Evolutionary conservation across 53 echinoderm and acorn worm genomes (phyloP).

Genomic region (Temnopleurus reevesii): DNA sequence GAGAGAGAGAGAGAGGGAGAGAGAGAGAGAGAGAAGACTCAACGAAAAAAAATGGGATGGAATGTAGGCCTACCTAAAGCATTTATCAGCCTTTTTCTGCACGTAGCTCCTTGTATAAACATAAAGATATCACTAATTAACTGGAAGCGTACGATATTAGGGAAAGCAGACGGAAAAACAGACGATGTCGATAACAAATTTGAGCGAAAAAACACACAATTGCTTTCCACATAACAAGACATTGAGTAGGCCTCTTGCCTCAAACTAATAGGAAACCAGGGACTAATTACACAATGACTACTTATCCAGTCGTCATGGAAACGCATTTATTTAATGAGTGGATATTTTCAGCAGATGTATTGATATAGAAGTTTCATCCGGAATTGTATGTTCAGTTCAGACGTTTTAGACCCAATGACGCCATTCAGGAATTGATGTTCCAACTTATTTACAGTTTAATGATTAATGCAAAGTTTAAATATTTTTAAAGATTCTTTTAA

Average conservation of each 20-base stretch:
- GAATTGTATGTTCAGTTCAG: too few species aligned
- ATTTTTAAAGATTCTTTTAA: too few species aligned
- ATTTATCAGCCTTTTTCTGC: neutral
- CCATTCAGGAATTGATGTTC: too few species aligned
- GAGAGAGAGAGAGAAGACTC: too few species aligned
- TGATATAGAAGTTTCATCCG: too few species aligned
- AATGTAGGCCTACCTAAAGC: neutral
- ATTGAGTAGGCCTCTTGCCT: too few species aligned
- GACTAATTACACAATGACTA: neutral
- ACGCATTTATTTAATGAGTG: neutral
- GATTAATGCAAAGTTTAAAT: too few species aligned
- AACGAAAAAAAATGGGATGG: too few species aligned
- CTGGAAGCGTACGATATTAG: neutral
- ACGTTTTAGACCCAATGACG: too few species aligned
- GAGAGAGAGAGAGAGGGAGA: too few species aligned
- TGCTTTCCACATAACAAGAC: neutral
- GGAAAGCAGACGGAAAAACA: neutral
- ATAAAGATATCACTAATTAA: neutral
- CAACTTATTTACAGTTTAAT: too few species aligned
- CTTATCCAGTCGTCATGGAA: neutral
- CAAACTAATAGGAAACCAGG: slow-evolving; percentile 1
- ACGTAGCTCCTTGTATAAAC: slow-evolving; percentile 17
- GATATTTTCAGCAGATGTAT: neutral
- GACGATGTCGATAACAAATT: neutral
- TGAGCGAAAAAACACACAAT: neutral